Conservation (phyloP, 2,113 vertebrate genomes). For the Cnemophilus loriae region DNA sequence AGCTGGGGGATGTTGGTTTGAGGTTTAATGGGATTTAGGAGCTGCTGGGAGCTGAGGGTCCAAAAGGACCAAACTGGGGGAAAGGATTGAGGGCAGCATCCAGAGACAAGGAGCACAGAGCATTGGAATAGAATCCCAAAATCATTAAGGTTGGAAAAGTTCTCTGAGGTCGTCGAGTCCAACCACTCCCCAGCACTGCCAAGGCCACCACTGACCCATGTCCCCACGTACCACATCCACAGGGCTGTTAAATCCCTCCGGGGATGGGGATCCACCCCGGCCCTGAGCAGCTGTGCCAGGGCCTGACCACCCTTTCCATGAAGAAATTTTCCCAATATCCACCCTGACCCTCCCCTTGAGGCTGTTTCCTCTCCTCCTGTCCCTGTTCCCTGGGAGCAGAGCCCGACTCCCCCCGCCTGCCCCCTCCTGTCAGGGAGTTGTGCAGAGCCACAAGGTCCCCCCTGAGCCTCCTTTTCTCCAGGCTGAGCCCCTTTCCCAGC, state of each 20-base stretch:
- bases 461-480: background rate
- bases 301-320: rapidly evolving
- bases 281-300: background rate
- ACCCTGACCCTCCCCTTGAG: rapidly evolving
- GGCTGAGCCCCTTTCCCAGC: background rate
- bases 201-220: background rate
- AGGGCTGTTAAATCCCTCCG: rapidly evolving
- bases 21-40: background rate
- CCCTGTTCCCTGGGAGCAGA: background rate
- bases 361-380: background rate
- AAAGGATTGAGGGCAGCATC: background rate
- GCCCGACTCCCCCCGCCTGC: background rate
- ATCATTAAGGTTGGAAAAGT: background rate
- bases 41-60: background rate
- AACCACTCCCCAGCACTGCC: background rate
- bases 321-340: rapidly evolving
- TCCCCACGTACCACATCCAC: background rate
- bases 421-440: background rate
- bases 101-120: background rate
- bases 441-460: background rate
- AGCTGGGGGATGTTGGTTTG: rapidly evolving
- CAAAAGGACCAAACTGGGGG: background rate
- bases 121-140: background rate
- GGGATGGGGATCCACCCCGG: rapidly evolving
- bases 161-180: rapidly evolving